Base-by-base conservation (phyloP, 2,888 invertebrate genomes). In the Drosophila diplacantha region DNA sequence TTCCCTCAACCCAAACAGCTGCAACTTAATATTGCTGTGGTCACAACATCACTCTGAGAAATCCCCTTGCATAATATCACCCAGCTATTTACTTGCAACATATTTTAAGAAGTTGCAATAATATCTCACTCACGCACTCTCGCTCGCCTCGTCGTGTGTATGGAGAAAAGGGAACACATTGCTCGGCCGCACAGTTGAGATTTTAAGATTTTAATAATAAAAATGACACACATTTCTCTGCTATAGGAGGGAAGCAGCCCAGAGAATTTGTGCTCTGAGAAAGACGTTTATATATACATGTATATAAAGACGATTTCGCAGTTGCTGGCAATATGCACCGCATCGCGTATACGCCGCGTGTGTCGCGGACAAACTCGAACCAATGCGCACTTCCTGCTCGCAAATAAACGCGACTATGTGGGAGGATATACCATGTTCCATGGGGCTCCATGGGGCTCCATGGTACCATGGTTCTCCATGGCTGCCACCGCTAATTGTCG, bases 131-230 rank as follows among this genome's bases (percentile, higher is more conserved):
- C 20, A 4, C n/a, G n/a, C 31, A n/a, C 31, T n/a, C 39, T 3
- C 38, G 14, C 39, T 29, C 5, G 38, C 26, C 26, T 22, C 12
- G 24, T 5, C 2, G 11, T 20, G 8, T 14, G 37, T 31, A 38
- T 64, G 53, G 43, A 55, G 46, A 46, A 46, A 43, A 44, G 49
- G 57, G 67, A 32, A 43, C 26, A 31, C 39, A 61, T 50, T 54
- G 67, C 57, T 43, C 43, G 41, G 59, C 75, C 58, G 53, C 64
- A 54, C 64, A 54, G 61, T 61, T 37, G 61, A 43, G 41, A 52
- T 81, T 79, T 83, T 77, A 83, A 77, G 41, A 52, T 81, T 79
- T 83, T 77, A 83, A 77, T 83, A 77, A 83, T 83, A 83, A 83
- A 77, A 82, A 71, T 77, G 77, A 77, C 77, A 77, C 84, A 83